Conservation (phyloP, 35 echinoderm and acorn worm species). For the Lytechinus variegatus region DNA sequence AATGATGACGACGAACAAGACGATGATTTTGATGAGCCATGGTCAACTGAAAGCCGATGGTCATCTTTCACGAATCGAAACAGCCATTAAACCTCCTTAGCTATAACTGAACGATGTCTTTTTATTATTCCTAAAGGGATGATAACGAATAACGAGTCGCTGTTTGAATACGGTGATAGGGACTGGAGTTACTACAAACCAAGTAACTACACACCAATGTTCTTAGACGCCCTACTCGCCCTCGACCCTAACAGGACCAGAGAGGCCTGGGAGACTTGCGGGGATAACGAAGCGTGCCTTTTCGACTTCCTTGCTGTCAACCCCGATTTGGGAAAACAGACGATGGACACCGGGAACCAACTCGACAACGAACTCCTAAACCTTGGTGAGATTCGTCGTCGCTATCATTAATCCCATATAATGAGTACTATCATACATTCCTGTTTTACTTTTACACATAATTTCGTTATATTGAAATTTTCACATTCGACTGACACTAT, state of each 20-base stretch:
- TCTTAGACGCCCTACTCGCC: not conserved
- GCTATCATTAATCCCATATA: not conserved
- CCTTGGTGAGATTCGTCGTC: not conserved
- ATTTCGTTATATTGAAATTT: too few relatives aligned
- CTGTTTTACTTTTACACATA: too few relatives aligned
- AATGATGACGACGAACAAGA: too few relatives aligned
- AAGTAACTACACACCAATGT: not conserved
- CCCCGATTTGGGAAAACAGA: not conserved
- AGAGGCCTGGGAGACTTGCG: not conserved
- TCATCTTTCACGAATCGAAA: too few relatives aligned
- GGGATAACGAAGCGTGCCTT: not conserved
- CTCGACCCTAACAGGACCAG: not conserved
- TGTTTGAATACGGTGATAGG: conserved; percentile 7
- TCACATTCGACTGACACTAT: too few relatives aligned
- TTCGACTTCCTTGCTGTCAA: not conserved
- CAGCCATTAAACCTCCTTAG: too few relatives aligned
- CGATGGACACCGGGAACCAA: not conserved
- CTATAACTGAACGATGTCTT: not conserved
- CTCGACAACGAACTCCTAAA: not conserved
- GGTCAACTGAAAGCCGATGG: too few relatives aligned
- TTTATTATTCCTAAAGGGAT: not conserved
- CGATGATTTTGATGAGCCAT: too few relatives aligned
- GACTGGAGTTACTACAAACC: not conserved
- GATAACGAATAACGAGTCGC: not conserved
- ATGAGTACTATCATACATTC: too few relatives aligned